Percentiles rank a stretch among this genome's conserved stretches.
phyloP scores from a whole-genome alignment of 2,888 invertebrate genomes.

The Catocala sponsa region DNA sequence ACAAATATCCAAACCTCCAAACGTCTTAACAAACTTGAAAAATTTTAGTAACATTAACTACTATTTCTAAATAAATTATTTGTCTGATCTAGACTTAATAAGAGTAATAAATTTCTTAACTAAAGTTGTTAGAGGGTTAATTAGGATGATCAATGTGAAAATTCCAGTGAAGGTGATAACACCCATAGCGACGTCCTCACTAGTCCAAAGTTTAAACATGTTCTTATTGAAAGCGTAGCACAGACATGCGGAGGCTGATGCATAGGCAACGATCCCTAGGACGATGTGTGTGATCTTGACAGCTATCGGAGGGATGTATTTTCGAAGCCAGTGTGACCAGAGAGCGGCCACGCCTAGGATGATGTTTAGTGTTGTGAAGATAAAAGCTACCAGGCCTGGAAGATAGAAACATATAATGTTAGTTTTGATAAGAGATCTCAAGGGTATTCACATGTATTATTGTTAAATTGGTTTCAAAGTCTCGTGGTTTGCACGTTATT shows the following conservation, averaged over 20 bases:
- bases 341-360: conserved; percentile 62
- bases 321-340: conserved; percentile 59
- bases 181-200: conserved; percentile 48
- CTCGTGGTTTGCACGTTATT: no score
- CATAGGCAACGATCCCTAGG: conserved; percentile 65
- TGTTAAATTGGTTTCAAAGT: no score
- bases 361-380: conserved; percentile 61
- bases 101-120: conserved; percentile 50
- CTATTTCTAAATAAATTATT: conserved; percentile 1
- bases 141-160: conserved; percentile 62
- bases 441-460: no score
- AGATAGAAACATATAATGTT: conserved; percentile 20
- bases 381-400: conserved; percentile 63
- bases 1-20: no score
- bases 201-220: conserved; percentile 63
- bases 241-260: conserved; percentile 59
- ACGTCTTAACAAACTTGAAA: no score
- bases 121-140: conserved; percentile 65
- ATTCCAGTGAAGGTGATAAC: conserved; percentile 58
- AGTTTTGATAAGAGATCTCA: not conserved
- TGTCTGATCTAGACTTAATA: conserved; percentile 32
- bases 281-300: conserved; percentile 64
- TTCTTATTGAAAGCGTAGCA: conserved; percentile 68
- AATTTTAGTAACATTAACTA: no score
- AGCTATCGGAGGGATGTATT: conserved; percentile 51